phyloP scores from a whole-genome alignment of 2,888 invertebrate species.

The Drosophila greeni region DNA sequence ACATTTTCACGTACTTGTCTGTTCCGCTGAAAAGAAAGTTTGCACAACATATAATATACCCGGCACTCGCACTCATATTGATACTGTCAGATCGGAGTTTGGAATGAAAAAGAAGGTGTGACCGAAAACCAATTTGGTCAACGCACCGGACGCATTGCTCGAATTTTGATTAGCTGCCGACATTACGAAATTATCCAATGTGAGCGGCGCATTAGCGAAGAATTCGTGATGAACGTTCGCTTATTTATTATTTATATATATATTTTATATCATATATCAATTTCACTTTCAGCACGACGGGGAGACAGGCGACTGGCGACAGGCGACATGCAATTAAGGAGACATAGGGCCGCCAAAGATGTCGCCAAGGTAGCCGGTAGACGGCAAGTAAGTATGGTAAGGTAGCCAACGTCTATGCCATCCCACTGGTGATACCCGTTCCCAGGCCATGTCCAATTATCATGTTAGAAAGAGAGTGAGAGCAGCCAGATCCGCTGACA shows the following conservation, averaged over 20 bases:
- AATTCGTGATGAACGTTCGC: conserved; percentile 29
- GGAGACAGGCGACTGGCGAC: conserved; percentile 22
- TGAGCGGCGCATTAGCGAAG: conserved; percentile 27
- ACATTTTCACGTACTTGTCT: conserved; percentile 4
- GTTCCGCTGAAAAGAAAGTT: conserved; percentile 61
- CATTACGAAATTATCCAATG: conserved; percentile 55
- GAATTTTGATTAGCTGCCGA: conserved; percentile 44
- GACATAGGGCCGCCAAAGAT: conserved; percentile 57
- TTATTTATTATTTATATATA: conserved; percentile 1
- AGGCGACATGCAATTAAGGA: conserved; percentile 57
- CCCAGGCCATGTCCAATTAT: conserved; percentile 70
- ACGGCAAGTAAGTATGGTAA: conserved; percentile 2
- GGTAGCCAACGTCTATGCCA: conserved; percentile 32
- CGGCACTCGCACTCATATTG: conserved; percentile 3
- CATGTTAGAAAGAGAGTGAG: conserved; percentile 67
- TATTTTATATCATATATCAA: conserved; percentile 45
- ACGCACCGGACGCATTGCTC: conserved; percentile 35
- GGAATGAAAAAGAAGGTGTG: conserved; percentile 24
- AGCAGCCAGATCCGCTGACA: conserved; percentile 51
- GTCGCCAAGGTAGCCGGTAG: conserved; percentile 42
- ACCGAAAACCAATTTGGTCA: conserved; percentile 31
- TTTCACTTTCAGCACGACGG: conserved; percentile 58
- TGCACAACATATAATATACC: conserved; percentile 41
- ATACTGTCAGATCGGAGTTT: conserved; percentile 24
- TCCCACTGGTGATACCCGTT: conserved; percentile 38